A percentile compares a stretch with the other conserved stretches of the same genome.
phyloP scores from a whole-genome alignment of 2,113 vertebrate genomes.

The Lampris megalopsis region DNA sequence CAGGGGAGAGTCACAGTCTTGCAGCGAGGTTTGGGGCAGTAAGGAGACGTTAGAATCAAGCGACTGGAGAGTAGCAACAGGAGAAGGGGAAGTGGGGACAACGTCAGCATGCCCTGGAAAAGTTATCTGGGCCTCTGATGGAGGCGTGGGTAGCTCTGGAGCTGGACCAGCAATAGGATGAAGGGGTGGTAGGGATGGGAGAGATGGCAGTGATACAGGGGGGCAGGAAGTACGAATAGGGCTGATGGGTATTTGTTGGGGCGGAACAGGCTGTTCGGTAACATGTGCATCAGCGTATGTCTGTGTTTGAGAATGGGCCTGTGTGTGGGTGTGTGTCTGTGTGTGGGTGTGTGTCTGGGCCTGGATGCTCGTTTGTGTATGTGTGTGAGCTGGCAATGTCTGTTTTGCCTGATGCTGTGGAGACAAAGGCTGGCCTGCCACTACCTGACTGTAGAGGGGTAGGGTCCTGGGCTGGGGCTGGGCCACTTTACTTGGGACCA shows the following conservation, averaged over 20 bases:
- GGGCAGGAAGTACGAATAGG: slow-evolving; percentile 69
- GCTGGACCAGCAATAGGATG: slow-evolving; percentile 59
- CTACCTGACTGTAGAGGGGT: slow-evolving; percentile 69
- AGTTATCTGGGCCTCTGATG: slow-evolving; percentile 65
- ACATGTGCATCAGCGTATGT: slow-evolving; percentile 44
- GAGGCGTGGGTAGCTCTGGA: slow-evolving; percentile 70
- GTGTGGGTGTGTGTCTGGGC: slow-evolving; percentile 64
- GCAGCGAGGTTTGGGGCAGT: slow-evolving; percentile 77
- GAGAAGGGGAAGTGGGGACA: slow-evolving; percentile 71
- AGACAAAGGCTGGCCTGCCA: slow-evolving; percentile 58
- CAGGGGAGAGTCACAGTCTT: slow-evolving; percentile 82
- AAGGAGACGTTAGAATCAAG: slow-evolving; percentile 79
- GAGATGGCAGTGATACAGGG: slow-evolving; percentile 64
- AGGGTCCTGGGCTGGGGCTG: slow-evolving; percentile 49
- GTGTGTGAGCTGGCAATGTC: slow-evolving; percentile 57
- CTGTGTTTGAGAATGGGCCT: slow-evolving; percentile 69
- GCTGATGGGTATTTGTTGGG: slow-evolving; percentile 71
- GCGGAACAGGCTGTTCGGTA: slow-evolving; percentile 51
- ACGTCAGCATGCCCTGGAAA: slow-evolving; percentile 65
- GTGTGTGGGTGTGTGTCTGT: slow-evolving; percentile 63
- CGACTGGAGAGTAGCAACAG: slow-evolving; percentile 73
- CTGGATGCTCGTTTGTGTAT: slow-evolving; percentile 68
- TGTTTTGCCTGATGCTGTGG: slow-evolving; percentile 69
- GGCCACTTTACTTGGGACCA: slow-evolving; percentile 40
- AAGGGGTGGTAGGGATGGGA: slow-evolving; percentile 65